phyloP scores from a whole-genome alignment of 2,113 vertebrate species.

The Blennius ocellaris region DNA sequence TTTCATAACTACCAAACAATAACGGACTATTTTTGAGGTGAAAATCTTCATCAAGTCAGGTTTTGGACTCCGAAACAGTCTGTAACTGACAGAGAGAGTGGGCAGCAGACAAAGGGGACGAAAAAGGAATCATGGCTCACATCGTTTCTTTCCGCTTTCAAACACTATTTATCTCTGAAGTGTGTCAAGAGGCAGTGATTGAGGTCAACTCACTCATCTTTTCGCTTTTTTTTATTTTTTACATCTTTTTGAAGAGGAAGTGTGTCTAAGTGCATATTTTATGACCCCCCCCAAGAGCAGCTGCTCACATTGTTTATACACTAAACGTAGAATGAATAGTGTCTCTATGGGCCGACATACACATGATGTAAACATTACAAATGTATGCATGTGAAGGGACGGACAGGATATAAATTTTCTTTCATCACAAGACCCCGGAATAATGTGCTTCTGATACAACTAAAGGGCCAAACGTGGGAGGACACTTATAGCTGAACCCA shows the following conservation, averaged over 20 bases:
- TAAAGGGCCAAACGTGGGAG: neutral
- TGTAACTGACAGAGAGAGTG: too few species aligned
- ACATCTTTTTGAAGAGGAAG: neutral
- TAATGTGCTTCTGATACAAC: too few species aligned
- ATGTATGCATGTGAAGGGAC: neutral
- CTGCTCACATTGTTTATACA: slow-evolving; percentile 22
- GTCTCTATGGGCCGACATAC: neutral
- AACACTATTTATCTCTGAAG: neutral
- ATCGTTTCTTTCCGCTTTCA: too few species aligned
- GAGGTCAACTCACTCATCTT: neutral
- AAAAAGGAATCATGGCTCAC: neutral
- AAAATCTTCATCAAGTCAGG: neutral
- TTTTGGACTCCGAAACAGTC: too few species aligned
- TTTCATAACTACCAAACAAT: slow-evolving; percentile 37
- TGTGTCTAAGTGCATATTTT: neutral
- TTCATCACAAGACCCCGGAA: neutral
- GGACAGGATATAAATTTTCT: neutral
- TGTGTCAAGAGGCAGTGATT: neutral
- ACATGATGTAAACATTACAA: neutral
- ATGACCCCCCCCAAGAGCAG: slow-evolving; percentile 20
- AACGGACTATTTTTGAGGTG: slow-evolving; percentile 18
- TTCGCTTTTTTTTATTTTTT: neutral
- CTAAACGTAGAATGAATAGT: slow-evolving; percentile 18
- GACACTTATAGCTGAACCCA: neutral
- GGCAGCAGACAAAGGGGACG: neutral